phyloP scores from a whole-genome alignment of 2,113 vertebrate genomes.

The Eptesicus fuscus region DNA sequence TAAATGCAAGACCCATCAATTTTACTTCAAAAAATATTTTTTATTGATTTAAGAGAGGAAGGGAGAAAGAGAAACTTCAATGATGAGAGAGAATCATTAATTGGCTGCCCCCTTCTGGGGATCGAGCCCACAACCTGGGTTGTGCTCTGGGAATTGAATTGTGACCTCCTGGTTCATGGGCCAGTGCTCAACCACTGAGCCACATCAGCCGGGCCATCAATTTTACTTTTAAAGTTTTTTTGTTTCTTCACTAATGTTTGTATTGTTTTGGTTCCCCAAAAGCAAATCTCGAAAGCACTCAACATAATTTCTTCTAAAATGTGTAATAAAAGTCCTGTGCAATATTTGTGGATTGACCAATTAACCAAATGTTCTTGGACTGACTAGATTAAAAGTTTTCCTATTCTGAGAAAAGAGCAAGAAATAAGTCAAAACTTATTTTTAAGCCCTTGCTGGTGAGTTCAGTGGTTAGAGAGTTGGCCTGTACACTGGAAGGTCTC shows the following conservation, averaged over 20 bases:
- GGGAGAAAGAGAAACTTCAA: no score
- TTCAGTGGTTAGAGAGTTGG: no score
- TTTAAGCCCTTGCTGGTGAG: background rate
- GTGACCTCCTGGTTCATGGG: no score
- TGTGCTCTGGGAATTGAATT: no score
- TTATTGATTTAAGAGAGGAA: no score
- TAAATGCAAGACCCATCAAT: background rate
- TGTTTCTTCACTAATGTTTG: background rate
- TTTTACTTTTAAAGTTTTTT: constrained; percentile 10
- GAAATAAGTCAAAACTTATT: background rate
- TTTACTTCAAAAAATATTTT: background rate
- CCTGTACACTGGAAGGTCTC: no score
- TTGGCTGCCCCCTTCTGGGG: no score
- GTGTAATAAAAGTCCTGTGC: background rate
- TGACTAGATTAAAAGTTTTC: background rate
- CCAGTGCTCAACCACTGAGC: no score
- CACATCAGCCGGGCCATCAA: background rate
- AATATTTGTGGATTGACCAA: background rate
- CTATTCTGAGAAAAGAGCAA: background rate
- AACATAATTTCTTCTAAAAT: background rate
- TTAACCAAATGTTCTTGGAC: background rate
- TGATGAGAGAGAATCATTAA: no score
- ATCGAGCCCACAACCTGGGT: no score
- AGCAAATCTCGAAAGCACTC: background rate
- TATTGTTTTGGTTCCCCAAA: background rate